Conservation (phyloP, 2,888 invertebrate genomes). For the Athalia circularis region DNA sequence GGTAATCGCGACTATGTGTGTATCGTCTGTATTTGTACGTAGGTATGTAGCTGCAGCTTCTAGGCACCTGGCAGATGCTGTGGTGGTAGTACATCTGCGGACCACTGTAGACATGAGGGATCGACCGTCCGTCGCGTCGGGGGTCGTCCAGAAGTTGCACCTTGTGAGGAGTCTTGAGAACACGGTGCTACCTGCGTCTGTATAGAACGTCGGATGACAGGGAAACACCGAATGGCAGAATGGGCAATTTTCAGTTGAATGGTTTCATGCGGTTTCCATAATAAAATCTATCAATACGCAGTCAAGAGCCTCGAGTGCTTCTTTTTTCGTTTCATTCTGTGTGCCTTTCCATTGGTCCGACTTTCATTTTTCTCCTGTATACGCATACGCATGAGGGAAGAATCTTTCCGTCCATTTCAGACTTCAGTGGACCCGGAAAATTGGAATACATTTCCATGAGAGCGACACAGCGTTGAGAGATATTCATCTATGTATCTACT, state of each 20-base stretch:
- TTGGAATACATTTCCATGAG: neutral
- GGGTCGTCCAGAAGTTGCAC: neutral
- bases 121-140: neutral
- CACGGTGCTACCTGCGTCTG: slow-evolving; percentile 52
- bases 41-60: no score
- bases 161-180: slow-evolving; percentile 51
- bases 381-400: no score
- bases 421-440: no score
- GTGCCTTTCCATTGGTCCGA: neutral
- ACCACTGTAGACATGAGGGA: slow-evolving; percentile 11
- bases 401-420: no score
- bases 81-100: slow-evolving; percentile 21
- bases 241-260: slow-evolving; percentile 46
- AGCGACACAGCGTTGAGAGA: neutral
- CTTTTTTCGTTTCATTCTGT: slow-evolving; percentile 3
- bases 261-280: slow-evolving; percentile 39
- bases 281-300: slow-evolving; percentile 37
- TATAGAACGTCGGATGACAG: slow-evolving; percentile 10
- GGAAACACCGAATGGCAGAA: slow-evolving; percentile 43
- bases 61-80: slow-evolving; percentile 16
- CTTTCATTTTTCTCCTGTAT: no score
- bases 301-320: slow-evolving; percentile 27
- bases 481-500: neutral
- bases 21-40: no score
- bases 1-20: no score